phyloP scores from a whole-genome alignment of 2,113 vertebrate genomes.

The Oenanthe oenanthe region DNA sequence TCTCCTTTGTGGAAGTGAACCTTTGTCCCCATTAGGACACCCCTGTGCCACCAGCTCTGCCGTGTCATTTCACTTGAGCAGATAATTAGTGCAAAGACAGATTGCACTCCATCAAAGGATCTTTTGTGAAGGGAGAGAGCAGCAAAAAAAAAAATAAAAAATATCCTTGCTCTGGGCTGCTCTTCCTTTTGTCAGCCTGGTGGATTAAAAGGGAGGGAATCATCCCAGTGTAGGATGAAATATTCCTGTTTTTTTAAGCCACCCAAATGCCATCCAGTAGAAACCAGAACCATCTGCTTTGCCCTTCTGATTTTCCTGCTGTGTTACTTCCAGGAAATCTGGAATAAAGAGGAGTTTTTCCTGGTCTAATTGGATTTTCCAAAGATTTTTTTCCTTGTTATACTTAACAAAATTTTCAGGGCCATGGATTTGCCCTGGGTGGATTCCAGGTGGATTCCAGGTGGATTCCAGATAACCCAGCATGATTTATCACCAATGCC shows the following conservation, averaged over 20 bases:
- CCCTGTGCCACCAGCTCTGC: not conserved
- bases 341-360: not conserved
- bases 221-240: not conserved
- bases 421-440: not conserved
- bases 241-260: not conserved
- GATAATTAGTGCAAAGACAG: not conserved
- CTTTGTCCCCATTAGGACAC: not conserved
- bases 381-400: not conserved
- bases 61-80: not conserved
- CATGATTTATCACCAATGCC: too few relatives aligned
- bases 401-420: fast-evolving
- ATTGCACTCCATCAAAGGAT: not conserved
- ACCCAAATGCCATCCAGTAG: not conserved
- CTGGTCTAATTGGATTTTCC: not conserved
- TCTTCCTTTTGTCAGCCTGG: not conserved
- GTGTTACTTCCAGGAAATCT: not conserved
- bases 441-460: not conserved
- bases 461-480: too few relatives aligned
- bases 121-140: not conserved
- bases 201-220: not conserved
- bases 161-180: not conserved
- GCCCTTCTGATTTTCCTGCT: not conserved
- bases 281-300: not conserved
- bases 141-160: not conserved
- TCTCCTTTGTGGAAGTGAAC: not conserved